Conservation (phyloP, 2,888 invertebrate species). For the Agonopterix alstromeriana region DNA sequence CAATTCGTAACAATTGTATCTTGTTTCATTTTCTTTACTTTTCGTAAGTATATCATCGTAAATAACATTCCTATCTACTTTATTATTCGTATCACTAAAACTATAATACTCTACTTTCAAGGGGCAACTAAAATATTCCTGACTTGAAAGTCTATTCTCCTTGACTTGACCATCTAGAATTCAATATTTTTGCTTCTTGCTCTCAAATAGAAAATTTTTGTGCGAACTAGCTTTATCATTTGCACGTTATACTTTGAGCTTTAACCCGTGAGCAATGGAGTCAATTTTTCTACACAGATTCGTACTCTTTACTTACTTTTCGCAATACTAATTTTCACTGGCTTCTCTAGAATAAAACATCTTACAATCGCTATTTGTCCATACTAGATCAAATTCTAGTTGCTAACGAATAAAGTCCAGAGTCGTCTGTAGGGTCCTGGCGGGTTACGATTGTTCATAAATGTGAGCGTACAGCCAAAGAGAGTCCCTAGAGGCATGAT, state of each 20-base stretch:
- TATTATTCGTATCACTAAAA: too few species aligned
- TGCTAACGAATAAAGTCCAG: not conserved
- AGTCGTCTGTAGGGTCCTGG: not conserved
- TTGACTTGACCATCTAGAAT: constrained; percentile 55
- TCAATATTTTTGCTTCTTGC: constrained; percentile 51
- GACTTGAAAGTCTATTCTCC: constrained; percentile 48
- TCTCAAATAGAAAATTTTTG: constrained; percentile 18
- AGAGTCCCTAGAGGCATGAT: constrained; percentile 69
- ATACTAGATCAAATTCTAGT: constrained; percentile 2
- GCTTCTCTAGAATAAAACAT: constrained; percentile 21
- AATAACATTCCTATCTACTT: not conserved
- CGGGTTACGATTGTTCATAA: too few species aligned
- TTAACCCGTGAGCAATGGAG: constrained; percentile 22
- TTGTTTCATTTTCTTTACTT: too few species aligned
- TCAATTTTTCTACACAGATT: constrained; percentile 25
- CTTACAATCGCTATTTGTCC: constrained; percentile 11
- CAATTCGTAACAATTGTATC: too few species aligned
- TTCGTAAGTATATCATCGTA: too few species aligned
- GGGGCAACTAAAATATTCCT: constrained; percentile 42
- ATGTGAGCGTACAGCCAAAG: constrained; percentile 37
- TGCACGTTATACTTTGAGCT: constrained; percentile 17
- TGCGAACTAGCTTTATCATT: not conserved
- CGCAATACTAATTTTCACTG: constrained; percentile 56
- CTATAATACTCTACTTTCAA: too few species aligned
- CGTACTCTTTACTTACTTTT: constrained; percentile 49